Percentiles rank a stretch among this genome's conserved stretches.
Conservation (phyloP, 2,888 invertebrate species). For the Glyphotaelius pellucidus region DNA sequence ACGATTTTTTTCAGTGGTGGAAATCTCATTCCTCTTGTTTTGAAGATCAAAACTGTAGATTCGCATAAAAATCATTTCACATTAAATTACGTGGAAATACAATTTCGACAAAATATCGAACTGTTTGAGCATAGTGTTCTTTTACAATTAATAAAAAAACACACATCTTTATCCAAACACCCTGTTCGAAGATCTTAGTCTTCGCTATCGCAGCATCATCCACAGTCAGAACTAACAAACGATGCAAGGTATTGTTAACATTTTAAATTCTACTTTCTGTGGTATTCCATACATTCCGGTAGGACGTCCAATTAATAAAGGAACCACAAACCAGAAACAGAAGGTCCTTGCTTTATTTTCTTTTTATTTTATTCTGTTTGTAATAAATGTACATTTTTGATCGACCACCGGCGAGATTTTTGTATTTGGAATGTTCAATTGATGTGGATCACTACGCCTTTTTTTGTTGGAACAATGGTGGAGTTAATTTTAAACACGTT, state of each 20-base stretch:
- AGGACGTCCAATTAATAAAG: conserved; percentile 35
- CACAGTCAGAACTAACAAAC: neutral
- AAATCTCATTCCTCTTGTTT: no score
- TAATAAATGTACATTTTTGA: conserved; percentile 37
- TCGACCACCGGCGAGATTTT: conserved; percentile 53
- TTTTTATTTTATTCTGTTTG: conserved; percentile 17
- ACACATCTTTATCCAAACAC: neutral
- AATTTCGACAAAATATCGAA: neutral
- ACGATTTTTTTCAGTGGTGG: no score
- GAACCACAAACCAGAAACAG: neutral
- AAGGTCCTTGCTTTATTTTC: neutral
- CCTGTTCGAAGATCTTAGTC: neutral
- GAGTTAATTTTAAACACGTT: no score
- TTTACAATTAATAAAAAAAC: neutral
- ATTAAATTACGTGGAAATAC: no score
- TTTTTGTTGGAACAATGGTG: neutral
- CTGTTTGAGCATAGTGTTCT: neutral
- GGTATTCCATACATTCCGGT: neutral
- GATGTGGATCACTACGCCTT: conserved; percentile 2
- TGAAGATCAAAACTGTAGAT: no score
- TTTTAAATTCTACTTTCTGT: neutral
- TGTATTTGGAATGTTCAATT: conserved; percentile 36
- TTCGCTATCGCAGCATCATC: neutral
- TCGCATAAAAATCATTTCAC: no score
- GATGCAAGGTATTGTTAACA: neutral